Evolutionary conservation across 2,113 vertebrate genomes (phyloP).

Genomic region (Lagenorhynchus albirostris): DNA sequence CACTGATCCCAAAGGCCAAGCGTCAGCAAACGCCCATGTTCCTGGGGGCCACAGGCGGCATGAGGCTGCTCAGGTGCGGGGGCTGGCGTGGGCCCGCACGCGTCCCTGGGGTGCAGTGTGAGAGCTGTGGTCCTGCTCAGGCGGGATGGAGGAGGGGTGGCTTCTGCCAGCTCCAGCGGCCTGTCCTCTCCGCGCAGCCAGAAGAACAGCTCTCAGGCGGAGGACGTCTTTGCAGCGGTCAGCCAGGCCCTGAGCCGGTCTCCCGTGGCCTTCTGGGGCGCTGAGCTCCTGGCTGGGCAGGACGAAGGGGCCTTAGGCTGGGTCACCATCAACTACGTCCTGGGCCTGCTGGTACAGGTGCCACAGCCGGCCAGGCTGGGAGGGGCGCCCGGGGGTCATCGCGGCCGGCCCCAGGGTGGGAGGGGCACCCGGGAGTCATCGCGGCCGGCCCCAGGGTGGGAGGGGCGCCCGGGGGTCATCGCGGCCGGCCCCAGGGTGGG

Average conservation of each 20-base stretch:
- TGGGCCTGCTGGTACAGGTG: conserved; percentile 81
- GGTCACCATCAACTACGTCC: conserved; percentile 86
- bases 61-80: conserved; percentile 83
- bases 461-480: too few species aligned
- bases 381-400: accelerated
- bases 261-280: conserved; percentile 86
- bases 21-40: conserved; percentile 70
- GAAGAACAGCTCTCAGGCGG: conserved; percentile 79
- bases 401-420: accelerated
- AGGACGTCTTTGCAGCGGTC: conserved; percentile 82
- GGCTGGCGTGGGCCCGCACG: background rate
- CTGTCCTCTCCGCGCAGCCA: conserved; percentile 71
- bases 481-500: accelerated
- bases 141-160: accelerated
- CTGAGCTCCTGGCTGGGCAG: conserved; percentile 84
- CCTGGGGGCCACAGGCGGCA: conserved; percentile 83
- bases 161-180: accelerated
- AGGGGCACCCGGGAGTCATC: accelerated
- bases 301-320: conserved; percentile 89
- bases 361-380: accelerated
- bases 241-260: conserved; percentile 73
- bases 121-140: accelerated
- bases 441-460: too few species aligned
- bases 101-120: background rate
- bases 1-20: conserved; percentile 61